A percentile compares a stretch with the other conserved stretches of the same genome.
These are phyloP conservation scores for Phrynocephalus versicolor DNA, from an alignment of 2,113 vertebrate genomes.

Conservation along the genomic window DNA sequence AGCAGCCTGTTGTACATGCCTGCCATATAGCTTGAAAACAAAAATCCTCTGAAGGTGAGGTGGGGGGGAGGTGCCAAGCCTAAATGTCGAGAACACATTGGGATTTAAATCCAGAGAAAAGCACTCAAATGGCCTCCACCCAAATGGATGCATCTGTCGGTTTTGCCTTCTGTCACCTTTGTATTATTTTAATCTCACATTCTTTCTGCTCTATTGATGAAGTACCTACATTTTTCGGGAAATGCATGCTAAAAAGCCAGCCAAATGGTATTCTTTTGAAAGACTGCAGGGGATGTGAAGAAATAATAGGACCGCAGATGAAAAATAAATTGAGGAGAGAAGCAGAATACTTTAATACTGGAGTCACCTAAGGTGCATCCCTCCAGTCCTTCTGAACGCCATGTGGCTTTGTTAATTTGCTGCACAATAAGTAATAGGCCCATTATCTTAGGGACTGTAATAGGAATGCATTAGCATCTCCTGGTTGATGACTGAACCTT, in stretches of 20 bases:
- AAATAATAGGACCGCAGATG: background rate
- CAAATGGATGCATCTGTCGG: too few relatives aligned
- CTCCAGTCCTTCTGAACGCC: background rate
- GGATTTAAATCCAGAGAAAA: too few relatives aligned
- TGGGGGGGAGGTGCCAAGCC: too few relatives aligned
- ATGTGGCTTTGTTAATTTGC: background rate
- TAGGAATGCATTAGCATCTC: background rate
- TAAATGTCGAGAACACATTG: too few relatives aligned
- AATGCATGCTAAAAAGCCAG: background rate
- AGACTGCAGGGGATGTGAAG: background rate
- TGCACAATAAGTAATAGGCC: background rate
- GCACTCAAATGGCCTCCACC: too few relatives aligned
- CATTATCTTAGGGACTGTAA: background rate
- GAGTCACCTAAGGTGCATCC: background rate
- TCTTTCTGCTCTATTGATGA: background rate
- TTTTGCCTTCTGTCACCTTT: too few relatives aligned
- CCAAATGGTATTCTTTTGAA: background rate
- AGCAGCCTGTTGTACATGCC: too few relatives aligned
- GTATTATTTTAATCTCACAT: background rate
- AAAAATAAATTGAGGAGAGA: background rate
- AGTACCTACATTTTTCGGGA: background rate
- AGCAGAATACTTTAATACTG: background rate
- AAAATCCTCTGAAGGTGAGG: too few relatives aligned
- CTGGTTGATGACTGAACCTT: background rate
- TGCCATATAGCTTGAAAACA: too few relatives aligned